These are phyloP conservation scores for Chaenogobius annularis DNA, from an alignment of 2,113 vertebrate species.

Conservation along the genomic window DNA sequence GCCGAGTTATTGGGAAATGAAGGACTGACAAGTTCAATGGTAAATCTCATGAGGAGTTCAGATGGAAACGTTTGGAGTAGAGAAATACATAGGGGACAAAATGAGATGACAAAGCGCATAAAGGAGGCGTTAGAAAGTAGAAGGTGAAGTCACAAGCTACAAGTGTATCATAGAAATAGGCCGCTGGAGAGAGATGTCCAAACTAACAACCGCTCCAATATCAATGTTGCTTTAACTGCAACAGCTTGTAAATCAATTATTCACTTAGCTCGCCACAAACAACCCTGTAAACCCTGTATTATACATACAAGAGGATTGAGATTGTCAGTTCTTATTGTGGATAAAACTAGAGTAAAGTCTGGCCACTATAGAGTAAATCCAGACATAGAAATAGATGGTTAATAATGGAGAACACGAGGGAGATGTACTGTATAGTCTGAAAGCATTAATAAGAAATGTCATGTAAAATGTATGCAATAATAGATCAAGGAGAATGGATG, in stretches of 20 bases:
- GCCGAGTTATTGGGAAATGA: background rate
- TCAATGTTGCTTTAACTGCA: background rate
- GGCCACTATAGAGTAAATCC: background rate
- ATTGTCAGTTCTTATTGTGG: background rate
- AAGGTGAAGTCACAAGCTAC: slow-evolving; percentile 10
- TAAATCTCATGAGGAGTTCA: slow-evolving; percentile 37
- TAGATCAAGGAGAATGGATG: slow-evolving; percentile 9
- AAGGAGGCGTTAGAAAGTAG: slow-evolving; percentile 13
- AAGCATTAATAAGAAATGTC: slow-evolving; percentile 3
- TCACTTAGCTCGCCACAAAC: background rate
- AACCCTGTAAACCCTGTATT: background rate
- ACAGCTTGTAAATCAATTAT: slow-evolving; percentile 11
- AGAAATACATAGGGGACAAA: slow-evolving; percentile 42
- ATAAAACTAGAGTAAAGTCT: background rate
- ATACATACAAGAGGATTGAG: background rate
- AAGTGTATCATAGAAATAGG: slow-evolving; percentile 25
- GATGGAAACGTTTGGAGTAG: slow-evolving; percentile 39
- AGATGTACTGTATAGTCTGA: background rate
- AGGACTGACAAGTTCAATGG: slow-evolving; percentile 33
- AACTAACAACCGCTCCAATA: background rate
- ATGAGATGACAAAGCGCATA: slow-evolving; percentile 33
- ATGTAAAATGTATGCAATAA: slow-evolving; percentile 13
- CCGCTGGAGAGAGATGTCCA: slow-evolving; percentile 1
- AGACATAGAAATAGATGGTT: background rate
- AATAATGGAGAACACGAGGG: slow-evolving; percentile 1